Percentiles rank a stretch among this genome's conserved stretches.
Evolutionary conservation across 2,113 vertebrate species (phyloP).

Genomic region (Phaetusa simplex): DNA sequence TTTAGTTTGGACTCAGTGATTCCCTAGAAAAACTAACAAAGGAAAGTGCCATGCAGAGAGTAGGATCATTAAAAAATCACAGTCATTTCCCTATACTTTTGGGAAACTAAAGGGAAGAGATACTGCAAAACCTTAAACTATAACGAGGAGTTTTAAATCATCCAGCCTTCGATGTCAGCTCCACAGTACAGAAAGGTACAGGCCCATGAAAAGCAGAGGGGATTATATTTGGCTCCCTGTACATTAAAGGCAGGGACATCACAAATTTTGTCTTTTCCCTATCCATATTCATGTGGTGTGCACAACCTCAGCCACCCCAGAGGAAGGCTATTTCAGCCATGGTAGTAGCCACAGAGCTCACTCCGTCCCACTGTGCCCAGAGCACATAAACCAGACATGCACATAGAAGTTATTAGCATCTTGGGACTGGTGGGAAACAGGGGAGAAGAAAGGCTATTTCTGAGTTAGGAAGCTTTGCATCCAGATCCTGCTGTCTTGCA

Average conservation of each 20-base stretch:
- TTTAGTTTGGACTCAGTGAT: neutral
- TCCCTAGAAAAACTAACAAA: neutral
- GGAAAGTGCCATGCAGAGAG: neutral
- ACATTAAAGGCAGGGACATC: neutral
- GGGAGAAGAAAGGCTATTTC: neutral
- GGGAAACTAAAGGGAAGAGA: neutral
- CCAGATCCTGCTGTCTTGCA: neutral
- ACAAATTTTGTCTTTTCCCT: neutral
- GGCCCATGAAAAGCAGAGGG: neutral
- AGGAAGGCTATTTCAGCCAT: neutral
- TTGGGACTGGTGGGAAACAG: neutral
- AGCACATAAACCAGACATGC: neutral
- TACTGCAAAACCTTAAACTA: neutral
- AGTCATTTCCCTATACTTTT: neutral
- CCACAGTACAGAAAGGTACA: neutral
- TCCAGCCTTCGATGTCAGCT: neutral
- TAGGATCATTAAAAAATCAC: neutral
- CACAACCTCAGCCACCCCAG: neutral
- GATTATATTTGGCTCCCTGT: neutral
- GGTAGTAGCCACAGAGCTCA: neutral
- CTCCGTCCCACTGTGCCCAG: neutral
- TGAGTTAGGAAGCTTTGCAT: neutral
- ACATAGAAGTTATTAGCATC: neutral
- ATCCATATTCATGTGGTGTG: neutral
- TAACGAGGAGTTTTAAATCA: neutral